Conservation (phyloP, 2,888 invertebrate species). For the Ophion ellenae region DNA sequence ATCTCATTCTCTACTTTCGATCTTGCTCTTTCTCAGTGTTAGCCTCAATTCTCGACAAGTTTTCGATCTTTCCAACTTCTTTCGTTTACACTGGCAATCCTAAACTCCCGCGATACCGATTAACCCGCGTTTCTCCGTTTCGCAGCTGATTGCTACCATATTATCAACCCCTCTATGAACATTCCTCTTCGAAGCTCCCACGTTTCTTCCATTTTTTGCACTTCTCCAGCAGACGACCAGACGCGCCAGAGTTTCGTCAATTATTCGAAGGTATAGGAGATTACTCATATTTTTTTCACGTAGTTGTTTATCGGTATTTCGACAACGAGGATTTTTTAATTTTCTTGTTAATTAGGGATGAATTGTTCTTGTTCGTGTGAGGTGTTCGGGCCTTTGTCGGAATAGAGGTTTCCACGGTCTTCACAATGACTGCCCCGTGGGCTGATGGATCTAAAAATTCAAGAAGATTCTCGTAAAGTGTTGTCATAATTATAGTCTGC, state of each 20-base stretch:
- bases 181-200: constrained; percentile 12
- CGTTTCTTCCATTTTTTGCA: neutral
- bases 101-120: constrained; percentile 66
- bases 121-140: constrained; percentile 70
- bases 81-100: constrained; percentile 42
- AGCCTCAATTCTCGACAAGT: constrained; percentile 3
- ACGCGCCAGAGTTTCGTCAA: neutral
- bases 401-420: no score
- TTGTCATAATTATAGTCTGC: no score
- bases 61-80: constrained; percentile 37
- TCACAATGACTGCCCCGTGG: no score
- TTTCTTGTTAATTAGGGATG: neutral
- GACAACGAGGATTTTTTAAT: neutral
- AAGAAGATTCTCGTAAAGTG: no score
- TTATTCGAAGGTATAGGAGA: neutral
- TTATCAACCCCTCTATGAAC: constrained; percentile 60
- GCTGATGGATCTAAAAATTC: no score
- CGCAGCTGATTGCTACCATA: constrained; percentile 67
- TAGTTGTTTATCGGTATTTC: neutral
- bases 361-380: no score
- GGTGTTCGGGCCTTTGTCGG: no score
- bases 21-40: constrained; percentile 23
- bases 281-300: neutral
- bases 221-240: neutral
- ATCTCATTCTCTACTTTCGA: constrained; percentile 38